A percentile compares a stretch with the other conserved stretches of the same genome.
Evolutionary conservation across 2,113 vertebrate species (phyloP).

Genomic region (Podiceps cristatus): DNA sequence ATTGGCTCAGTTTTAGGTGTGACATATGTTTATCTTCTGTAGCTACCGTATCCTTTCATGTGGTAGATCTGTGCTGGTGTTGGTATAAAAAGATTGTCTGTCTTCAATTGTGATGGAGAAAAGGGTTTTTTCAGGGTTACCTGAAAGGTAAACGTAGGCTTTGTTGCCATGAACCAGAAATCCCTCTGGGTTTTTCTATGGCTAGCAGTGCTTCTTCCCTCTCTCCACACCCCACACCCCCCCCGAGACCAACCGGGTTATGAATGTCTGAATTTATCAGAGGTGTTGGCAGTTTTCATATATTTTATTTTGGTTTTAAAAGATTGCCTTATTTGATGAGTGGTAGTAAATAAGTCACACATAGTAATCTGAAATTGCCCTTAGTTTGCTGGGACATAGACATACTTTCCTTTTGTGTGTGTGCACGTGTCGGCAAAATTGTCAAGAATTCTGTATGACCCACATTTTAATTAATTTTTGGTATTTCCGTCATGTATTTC

Average conservation of each 20-base stretch:
- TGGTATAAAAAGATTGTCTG: background rate
- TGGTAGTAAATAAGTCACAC: background rate
- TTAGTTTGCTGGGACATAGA: background rate
- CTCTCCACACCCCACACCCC: background rate
- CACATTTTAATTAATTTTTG: background rate
- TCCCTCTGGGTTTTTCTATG: background rate
- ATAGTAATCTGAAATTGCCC: background rate
- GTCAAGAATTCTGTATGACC: background rate
- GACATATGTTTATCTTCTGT: background rate
- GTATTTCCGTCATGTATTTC: background rate
- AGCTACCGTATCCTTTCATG: background rate
- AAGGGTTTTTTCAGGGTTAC: background rate
- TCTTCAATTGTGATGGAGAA: background rate
- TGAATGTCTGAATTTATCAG: background rate
- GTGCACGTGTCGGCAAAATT: background rate
- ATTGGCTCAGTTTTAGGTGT: background rate
- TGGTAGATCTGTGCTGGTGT: background rate
- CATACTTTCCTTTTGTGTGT: background rate
- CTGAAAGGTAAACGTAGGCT: background rate
- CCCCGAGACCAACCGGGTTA: background rate
- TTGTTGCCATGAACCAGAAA: background rate
- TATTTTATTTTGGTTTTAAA: background rate
- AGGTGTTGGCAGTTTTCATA: background rate
- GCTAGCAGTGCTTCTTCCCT: background rate
- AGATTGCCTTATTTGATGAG: background rate